Evolutionary conservation across 1,140 invertebrate genomes (phyloP).

Genomic region (Geopemphigus sp.): DNA sequence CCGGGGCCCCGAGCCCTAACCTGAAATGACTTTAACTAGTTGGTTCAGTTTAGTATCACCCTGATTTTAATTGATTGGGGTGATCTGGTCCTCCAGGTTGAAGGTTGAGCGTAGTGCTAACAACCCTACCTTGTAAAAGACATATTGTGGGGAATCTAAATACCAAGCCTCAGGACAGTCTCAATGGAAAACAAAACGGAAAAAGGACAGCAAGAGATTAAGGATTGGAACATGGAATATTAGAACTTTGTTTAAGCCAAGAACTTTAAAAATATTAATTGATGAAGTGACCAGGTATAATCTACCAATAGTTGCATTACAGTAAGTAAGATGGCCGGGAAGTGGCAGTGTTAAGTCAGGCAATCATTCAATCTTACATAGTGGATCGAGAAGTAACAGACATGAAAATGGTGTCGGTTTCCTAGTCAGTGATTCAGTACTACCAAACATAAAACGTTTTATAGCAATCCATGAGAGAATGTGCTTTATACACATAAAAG

Average conservation of each 20-base stretch:
- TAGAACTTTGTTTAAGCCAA: too few species aligned
- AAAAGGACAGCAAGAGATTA: background rate
- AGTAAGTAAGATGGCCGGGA: background rate
- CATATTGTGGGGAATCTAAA: background rate
- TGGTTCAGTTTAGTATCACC: conserved; percentile 11
- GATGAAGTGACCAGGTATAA: background rate
- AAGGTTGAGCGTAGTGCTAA: background rate
- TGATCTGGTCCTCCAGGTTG: background rate
- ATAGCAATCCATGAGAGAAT: background rate
- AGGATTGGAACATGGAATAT: conserved; percentile 2
- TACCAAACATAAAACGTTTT: background rate
- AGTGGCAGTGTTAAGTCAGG: background rate
- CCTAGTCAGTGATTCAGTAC: background rate
- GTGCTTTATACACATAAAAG: background rate
- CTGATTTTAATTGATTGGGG: background rate
- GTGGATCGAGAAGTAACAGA: too few species aligned
- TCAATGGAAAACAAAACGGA: background rate
- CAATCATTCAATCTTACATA: background rate
- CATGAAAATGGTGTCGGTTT: too few species aligned
- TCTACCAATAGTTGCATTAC: background rate
- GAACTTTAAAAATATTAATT: too few species aligned
- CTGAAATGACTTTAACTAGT: conserved; percentile 13
- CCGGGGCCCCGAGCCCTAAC: conserved; percentile 2
- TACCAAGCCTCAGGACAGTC: background rate
- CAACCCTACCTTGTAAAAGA: conserved; percentile 8